phyloP scores from a whole-genome alignment of 2,888 invertebrate genomes.

The Lasioglossum leucozonium region DNA sequence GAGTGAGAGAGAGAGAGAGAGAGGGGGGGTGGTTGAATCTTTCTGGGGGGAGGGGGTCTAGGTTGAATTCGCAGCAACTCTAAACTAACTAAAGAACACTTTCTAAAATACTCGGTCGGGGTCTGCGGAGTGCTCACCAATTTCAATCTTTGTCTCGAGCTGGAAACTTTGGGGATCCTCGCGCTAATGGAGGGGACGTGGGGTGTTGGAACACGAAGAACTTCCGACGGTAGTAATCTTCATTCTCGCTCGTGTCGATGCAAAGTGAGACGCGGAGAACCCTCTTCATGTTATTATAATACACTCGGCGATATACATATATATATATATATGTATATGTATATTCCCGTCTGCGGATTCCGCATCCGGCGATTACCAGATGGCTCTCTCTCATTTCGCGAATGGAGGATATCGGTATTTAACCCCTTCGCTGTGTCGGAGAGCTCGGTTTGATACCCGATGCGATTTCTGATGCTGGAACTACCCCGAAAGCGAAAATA shows the following conservation, averaged over 20 bases:
- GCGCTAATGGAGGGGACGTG: background rate
- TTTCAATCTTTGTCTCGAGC: constrained; percentile 23
- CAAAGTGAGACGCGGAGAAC: background rate
- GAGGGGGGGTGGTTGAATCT: background rate
- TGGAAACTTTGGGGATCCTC: background rate
- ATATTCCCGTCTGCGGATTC: background rate
- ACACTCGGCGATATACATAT: background rate
- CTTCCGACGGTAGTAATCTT: constrained; percentile 2
- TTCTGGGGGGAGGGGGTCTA: background rate
- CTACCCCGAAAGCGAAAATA: background rate
- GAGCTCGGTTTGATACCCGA: background rate
- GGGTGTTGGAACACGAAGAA: background rate
- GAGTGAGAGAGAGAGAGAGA: background rate
- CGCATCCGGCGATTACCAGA: background rate
- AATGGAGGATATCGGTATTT: background rate
- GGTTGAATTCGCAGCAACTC: constrained; percentile 35
- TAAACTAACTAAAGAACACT: constrained; percentile 53
- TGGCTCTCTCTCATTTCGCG: background rate
- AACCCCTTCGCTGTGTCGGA: background rate
- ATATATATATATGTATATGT: no score
- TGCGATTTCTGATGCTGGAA: background rate
- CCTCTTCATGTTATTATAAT: background rate
- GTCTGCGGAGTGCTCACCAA: constrained; percentile 54
- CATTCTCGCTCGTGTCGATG: background rate
- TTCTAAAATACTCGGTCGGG: constrained; percentile 49